phyloP scores from a whole-genome alignment of 2,797 vertebrate genomes.

The Carapus acus region DNA sequence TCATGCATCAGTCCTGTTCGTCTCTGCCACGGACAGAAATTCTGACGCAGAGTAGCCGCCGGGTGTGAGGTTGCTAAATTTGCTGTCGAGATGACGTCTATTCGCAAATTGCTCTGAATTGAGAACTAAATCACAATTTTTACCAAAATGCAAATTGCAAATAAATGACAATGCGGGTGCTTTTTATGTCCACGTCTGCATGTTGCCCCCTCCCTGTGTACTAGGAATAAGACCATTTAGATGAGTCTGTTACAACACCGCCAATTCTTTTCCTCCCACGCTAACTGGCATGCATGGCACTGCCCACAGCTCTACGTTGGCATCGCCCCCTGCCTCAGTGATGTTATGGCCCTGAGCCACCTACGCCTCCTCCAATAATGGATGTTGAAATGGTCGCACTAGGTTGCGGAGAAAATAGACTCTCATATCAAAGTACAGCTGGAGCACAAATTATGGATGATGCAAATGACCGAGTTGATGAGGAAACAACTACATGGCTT shows the following conservation, averaged over 20 bases:
- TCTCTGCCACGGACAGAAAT: too few relatives aligned
- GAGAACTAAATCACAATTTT: too few relatives aligned
- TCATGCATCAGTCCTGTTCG: too few relatives aligned
- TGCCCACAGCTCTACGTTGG: slow-evolving; percentile 52
- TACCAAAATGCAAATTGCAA: too few relatives aligned
- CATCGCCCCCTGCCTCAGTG: slow-evolving; percentile 48
- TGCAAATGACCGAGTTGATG: slow-evolving; percentile 9
- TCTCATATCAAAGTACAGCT: slow-evolving; percentile 47
- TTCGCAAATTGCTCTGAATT: too few relatives aligned
- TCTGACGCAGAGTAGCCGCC: too few relatives aligned
- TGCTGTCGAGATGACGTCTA: too few relatives aligned
- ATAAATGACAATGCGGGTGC: too few relatives aligned
- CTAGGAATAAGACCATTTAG: slow-evolving; percentile 72
- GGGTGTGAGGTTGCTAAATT: too few relatives aligned
- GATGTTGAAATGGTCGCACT: slow-evolving; percentile 55
- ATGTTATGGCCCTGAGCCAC: slow-evolving; percentile 43
- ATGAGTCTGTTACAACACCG: slow-evolving; percentile 61
- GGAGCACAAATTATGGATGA: slow-evolving; percentile 17
- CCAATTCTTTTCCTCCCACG: slow-evolving; percentile 59
- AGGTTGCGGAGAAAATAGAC: slow-evolving; percentile 58
- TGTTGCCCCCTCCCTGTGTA: slow-evolving; percentile 61
- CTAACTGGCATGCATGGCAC: slow-evolving; percentile 47
- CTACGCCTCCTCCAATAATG: slow-evolving; percentile 63
- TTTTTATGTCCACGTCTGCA: too few relatives aligned
- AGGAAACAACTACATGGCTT: slow-evolving; percentile 18